Conservation (phyloP, 2,888 invertebrate genomes). For the Eutolmus rufibarbis region DNA sequence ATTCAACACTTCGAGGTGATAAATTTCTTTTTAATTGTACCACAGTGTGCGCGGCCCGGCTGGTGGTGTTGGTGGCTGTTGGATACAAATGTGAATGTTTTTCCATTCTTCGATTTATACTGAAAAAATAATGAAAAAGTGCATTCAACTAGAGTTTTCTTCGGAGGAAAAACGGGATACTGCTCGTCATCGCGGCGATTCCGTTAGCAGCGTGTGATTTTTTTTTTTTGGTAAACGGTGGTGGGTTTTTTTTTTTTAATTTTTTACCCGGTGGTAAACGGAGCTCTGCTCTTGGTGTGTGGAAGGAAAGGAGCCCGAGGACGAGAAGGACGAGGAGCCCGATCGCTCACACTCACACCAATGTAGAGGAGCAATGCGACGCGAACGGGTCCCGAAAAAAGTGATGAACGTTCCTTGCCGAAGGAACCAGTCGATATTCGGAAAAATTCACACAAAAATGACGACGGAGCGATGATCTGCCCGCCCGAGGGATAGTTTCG, state of each 20-base stretch:
- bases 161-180: background rate
- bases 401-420: slow-evolving; percentile 17
- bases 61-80: background rate
- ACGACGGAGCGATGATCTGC: slow-evolving; percentile 16
- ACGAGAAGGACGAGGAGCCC: background rate
- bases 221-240: background rate
- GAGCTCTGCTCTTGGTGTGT: background rate
- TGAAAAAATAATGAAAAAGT: slow-evolving; percentile 18
- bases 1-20: slow-evolving; percentile 23
- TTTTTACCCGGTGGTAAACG: background rate
- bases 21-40: slow-evolving; percentile 33
- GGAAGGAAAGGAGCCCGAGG: background rate
- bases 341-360: background rate
- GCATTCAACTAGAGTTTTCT: background rate
- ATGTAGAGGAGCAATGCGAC: slow-evolving; percentile 22
- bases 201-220: background rate
- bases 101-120: slow-evolving; percentile 20
- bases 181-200: background rate
- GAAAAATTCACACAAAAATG: slow-evolving; percentile 18
- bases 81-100: slow-evolving; percentile 2
- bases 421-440: slow-evolving; percentile 15
- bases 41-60: background rate
- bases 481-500: background rate
- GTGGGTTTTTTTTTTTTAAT: background rate
- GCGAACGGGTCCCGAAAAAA: background rate